A percentile compares a stretch with the other conserved stretches of the same genome.
Conservation (phyloP, 2,888 invertebrate genomes). For the Zygogramma bicolorata region DNA sequence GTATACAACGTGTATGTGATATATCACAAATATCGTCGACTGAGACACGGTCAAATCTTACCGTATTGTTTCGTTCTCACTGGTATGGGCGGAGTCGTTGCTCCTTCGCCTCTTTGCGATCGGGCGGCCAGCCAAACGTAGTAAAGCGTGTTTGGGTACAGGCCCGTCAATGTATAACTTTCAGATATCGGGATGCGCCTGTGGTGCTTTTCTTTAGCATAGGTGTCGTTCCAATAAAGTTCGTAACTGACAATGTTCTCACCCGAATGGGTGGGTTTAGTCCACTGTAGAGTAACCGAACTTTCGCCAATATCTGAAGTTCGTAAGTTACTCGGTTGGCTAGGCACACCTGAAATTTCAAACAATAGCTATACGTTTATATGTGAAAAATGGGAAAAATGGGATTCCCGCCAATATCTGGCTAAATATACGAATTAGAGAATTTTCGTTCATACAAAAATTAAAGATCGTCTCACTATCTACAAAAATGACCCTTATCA, state of each 20-base stretch:
- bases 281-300: constrained; percentile 92
- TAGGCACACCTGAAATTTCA: constrained; percentile 84
- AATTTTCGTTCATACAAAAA: too few relatives aligned
- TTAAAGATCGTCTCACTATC: too few relatives aligned
- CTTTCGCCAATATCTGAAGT: constrained; percentile 91
- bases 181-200: constrained; percentile 86
- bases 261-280: constrained; percentile 89
- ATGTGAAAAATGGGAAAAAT: not conserved
- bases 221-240: constrained; percentile 97
- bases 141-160: constrained; percentile 96
- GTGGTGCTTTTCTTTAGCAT: constrained; percentile 89
- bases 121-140: constrained; percentile 97
- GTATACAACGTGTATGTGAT: constrained; percentile 11
- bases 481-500: too few relatives aligned
- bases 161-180: constrained; percentile 87
- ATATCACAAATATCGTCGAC: not conserved
- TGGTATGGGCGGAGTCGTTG: constrained; percentile 93
- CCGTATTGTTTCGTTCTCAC: constrained; percentile 98
- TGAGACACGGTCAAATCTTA: constrained; percentile 72
- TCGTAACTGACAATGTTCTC: constrained; percentile 96
- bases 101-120: constrained; percentile 94
- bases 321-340: constrained; percentile 92
- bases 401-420: too few relatives aligned
- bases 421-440: too few relatives aligned
- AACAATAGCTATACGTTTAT: not conserved